Evolutionary conservation across 2,113 vertebrate species (phyloP), one percentile per base, ranked within the genome.

Genomic region (Sorex araneus): DNA sequence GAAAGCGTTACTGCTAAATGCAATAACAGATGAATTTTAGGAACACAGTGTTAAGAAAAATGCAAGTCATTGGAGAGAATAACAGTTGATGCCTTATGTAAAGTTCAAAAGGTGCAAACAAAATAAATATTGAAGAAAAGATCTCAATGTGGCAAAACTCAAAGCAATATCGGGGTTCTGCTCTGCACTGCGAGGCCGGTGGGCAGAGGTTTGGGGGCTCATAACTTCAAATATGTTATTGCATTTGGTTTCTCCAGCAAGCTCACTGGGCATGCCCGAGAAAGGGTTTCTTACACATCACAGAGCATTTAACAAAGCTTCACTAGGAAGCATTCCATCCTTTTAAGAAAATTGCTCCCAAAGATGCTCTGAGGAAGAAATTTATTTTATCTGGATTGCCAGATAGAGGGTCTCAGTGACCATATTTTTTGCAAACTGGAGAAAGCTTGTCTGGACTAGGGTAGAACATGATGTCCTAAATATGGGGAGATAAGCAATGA

Each of bases 41-140:
- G n/a, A 70, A 90, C 40, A 34, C 13, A 10, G 82, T 28, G 19
- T 70, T 40, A 50, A 75, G 28, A 54, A 87, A 93, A 64, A 73
- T 50, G 34, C 73, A 90, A 87, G 91, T 73, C 81, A 71, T 6
- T 27, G 32, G 43, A 80, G 30, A 66, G 66, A 82, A 27, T 40
- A 5, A n/a, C 25, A 78, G 43, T 45, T 50, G 77, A 69, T 64
- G n/a, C 10, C 28, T 77, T 77, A 67, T 3, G 57, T 83, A 34
- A 79, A 84, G 63, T 60, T 54, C 47, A 87, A 79, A 85, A 83
- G 54, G 66, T 25, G 30, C 57, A 93, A 64, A 70, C 25, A 85
- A 75, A 82, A 50, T 43, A 25, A 87, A 71, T 87, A 8, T 66
- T 34, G 40, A 94, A 85, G 43, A 47, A 32, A 40, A 64, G 8